phyloP scores from a whole-genome alignment of 2,797 vertebrate species.

The Anas capensis region DNA sequence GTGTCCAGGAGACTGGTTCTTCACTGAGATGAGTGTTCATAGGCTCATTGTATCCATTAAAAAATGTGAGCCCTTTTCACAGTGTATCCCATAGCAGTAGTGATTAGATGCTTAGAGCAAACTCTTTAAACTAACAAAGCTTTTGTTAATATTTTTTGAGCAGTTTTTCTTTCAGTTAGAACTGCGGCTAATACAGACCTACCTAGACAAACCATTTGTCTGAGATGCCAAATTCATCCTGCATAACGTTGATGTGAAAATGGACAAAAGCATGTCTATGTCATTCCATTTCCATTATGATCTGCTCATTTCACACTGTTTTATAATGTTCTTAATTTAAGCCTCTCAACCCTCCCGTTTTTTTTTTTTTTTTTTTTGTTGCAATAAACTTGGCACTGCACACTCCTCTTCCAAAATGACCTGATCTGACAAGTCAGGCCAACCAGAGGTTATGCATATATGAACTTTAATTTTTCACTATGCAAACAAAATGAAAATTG shows the following conservation, averaged over 20 bases:
- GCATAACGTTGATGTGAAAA: neutral
- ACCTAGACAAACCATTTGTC: neutral
- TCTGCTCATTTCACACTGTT: neutral
- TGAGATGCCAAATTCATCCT: neutral
- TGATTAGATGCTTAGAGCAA: neutral
- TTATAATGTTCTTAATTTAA: neutral
- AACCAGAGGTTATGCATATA: neutral
- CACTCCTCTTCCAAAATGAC: neutral
- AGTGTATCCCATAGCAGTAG: neutral
- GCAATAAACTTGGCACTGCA: neutral
- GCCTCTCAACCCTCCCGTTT: accelerated
- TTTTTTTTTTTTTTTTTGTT: neutral
- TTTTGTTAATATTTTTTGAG: neutral
- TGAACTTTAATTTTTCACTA: neutral
- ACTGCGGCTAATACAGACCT: neutral
- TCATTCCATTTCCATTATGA: neutral
- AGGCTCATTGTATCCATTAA: neutral
- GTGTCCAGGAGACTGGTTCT: neutral
- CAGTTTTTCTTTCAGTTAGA: neutral
- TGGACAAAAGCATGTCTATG: neutral
- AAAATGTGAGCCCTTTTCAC: neutral
- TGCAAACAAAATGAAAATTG: slow-evolving; percentile 25
- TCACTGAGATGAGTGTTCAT: neutral
- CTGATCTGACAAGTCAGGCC: neutral
- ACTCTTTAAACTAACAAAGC: neutral